Percentiles rank a stretch among this genome's conserved stretches.
Conservation (phyloP, 1,140 invertebrate genomes). For the Pseudachorutes palmiensis region DNA sequence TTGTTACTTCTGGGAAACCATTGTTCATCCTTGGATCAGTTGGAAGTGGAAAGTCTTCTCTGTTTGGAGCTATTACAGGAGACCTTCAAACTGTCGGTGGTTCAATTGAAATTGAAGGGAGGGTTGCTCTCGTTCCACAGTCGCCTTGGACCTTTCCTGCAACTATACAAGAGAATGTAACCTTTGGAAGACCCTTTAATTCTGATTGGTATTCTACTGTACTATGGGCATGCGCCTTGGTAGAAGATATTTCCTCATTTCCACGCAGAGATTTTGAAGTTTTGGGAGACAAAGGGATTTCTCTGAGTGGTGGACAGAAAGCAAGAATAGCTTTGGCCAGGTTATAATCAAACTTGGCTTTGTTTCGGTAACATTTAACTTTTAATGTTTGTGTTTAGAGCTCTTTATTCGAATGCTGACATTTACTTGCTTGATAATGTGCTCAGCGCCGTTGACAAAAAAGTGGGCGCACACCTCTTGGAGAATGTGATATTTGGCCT, state of each 20-base stretch:
- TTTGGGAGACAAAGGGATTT: not conserved
- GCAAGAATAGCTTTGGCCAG: not conserved
- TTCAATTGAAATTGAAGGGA: not conserved
- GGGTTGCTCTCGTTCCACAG: not conserved
- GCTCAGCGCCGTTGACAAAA: not conserved
- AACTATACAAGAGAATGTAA: not conserved
- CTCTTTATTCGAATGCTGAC: not conserved
- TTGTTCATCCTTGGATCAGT: not conserved
- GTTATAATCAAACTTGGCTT: no score
- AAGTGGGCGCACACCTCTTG: not conserved
- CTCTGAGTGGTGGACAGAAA: not conserved
- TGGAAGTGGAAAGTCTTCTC: not conserved
- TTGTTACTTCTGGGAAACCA: not conserved
- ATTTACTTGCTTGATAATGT: not conserved
- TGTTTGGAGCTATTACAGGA: not conserved
- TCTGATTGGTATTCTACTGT: not conserved
- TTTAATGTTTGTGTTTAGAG: no score
- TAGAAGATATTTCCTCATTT: not conserved
- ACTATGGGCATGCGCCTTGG: not conserved
- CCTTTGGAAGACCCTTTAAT: not conserved
- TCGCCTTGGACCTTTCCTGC: not conserved
- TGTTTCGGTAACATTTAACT: no score
- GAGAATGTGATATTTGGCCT: not conserved
- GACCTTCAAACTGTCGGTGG: not conserved
- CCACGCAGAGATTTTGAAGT: not conserved